Evolutionary conservation across 1,140 invertebrate species (phyloP), one percentile per base, ranked within the genome.

Genomic region (Drosophila kohkoa): DNA sequence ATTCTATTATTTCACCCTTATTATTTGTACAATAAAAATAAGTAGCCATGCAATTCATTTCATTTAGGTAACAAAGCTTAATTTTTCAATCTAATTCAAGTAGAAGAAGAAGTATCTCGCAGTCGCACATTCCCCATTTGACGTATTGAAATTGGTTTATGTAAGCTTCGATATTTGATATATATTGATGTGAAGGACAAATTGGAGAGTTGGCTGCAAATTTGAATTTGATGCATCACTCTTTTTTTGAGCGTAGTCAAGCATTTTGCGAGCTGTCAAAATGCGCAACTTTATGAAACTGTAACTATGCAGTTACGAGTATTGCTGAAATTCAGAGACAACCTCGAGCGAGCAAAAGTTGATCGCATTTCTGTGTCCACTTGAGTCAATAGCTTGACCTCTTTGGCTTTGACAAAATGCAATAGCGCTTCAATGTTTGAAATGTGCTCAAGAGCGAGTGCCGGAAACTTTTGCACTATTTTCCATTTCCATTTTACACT

Each of bases 401-500:
- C 55, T 55, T 64, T 38, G 46, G 55, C 13, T 41, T 41, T 45
- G 48, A 68, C 30, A 60, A 60, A 67, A 60, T 43, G 69, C 54
- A 52, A 58, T 35, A 35, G 30, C 30, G 43, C 54, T 52, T 28
- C 48, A 52, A 58, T 35, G 15, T 28, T 16, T 38, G 51, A 54
- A 25, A 54, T 54, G 51, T 49, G 20, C 16, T 49, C 20, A 49
- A 49, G 10, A 49, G 48, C 16, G 28, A 35, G 51, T 13, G 30
- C 11, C 41, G 13, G n/a, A 54, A 54, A 35, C n/a, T 54, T 54
- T 35, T 71, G 25, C 58, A 46, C 35, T 59, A 46, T 46, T 41
- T 41, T 55, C 41, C 51, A 51, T 70, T 76, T 82, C 82, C 62
- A 38, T 38, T 62, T 72, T 68, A 58, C 13, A 41, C 45, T 38